phyloP scores from a whole-genome alignment of 1,140 invertebrate genomes.

The Calycopis cecrops region DNA sequence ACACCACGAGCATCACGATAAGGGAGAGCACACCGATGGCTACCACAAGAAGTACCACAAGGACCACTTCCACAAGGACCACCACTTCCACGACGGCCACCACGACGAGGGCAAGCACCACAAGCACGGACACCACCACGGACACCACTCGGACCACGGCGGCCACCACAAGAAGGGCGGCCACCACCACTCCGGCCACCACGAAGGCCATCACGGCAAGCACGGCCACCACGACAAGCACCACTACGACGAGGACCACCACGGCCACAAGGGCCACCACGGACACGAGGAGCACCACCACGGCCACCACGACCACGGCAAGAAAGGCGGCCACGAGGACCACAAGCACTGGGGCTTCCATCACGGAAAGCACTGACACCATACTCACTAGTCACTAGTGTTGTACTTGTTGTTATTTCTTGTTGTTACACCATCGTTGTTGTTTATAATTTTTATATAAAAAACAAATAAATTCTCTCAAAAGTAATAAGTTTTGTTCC shows the following conservation, averaged over 20 bases:
- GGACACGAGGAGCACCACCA: slow-evolving; percentile 80
- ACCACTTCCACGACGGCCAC: slow-evolving; percentile 81
- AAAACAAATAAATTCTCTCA: slow-evolving; percentile 33
- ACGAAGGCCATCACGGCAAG: slow-evolving; percentile 77
- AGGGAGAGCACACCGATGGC: slow-evolving; percentile 78
- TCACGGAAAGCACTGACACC: slow-evolving; percentile 52
- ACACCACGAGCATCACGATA: slow-evolving; percentile 78
- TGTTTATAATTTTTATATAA: slow-evolving; percentile 50
- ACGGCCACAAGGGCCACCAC: slow-evolving; percentile 80
- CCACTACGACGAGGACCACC: slow-evolving; percentile 74
- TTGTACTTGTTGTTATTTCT: slow-evolving; percentile 24
- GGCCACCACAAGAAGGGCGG: slow-evolving; percentile 78
- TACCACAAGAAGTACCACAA: slow-evolving; percentile 81
- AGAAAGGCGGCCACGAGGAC: slow-evolving; percentile 79
- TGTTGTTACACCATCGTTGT: slow-evolving; percentile 45
- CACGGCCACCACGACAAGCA: slow-evolving; percentile 78
- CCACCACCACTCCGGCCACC: slow-evolving; percentile 77
- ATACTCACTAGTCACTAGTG: slow-evolving; percentile 15
- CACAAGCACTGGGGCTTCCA: slow-evolving; percentile 80
- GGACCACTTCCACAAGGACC: slow-evolving; percentile 83
- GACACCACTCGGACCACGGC: slow-evolving; percentile 74
- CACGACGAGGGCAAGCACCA: slow-evolving; percentile 78
- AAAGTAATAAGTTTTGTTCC: background rate
- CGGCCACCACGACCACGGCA: slow-evolving; percentile 78
- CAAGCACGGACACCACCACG: slow-evolving; percentile 77